These are phyloP conservation scores for Pristis pectinata DNA, from an alignment of 2,797 vertebrate species.

Conservation along the genomic window DNA sequence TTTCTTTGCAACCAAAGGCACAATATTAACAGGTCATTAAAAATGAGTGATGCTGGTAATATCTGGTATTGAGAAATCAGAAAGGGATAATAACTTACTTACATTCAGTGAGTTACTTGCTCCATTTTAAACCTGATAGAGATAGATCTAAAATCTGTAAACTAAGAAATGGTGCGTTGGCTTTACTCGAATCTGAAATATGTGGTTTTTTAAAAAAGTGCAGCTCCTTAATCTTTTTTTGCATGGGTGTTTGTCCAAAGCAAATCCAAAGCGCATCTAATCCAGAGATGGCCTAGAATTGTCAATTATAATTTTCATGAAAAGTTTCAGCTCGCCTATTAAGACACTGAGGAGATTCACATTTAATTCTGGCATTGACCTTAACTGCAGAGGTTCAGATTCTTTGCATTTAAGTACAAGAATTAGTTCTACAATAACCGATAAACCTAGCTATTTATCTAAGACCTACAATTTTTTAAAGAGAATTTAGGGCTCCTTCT, in stretches of 20 bases:
- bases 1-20: neutral
- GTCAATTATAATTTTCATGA: neutral
- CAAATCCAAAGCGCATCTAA: neutral
- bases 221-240: neutral
- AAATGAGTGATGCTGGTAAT: no score
- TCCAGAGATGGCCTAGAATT: neutral
- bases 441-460: neutral
- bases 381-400: neutral
- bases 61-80: neutral
- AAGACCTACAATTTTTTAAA: neutral
- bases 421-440: neutral
- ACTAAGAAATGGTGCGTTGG: neutral
- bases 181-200: neutral
- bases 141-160: neutral
- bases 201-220: neutral
- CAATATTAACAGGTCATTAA: neutral
- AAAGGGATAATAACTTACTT: neutral
- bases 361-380: neutral
- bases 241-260: neutral
- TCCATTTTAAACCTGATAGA: neutral
- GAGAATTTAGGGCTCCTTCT: neutral
- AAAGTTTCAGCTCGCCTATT: neutral
- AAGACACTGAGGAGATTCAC: neutral
- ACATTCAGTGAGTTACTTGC: neutral
- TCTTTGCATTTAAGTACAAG: neutral